phyloP scores from a whole-genome alignment of 92 coral and sea anemone species.

The Epizoanthus stellaris region DNA sequence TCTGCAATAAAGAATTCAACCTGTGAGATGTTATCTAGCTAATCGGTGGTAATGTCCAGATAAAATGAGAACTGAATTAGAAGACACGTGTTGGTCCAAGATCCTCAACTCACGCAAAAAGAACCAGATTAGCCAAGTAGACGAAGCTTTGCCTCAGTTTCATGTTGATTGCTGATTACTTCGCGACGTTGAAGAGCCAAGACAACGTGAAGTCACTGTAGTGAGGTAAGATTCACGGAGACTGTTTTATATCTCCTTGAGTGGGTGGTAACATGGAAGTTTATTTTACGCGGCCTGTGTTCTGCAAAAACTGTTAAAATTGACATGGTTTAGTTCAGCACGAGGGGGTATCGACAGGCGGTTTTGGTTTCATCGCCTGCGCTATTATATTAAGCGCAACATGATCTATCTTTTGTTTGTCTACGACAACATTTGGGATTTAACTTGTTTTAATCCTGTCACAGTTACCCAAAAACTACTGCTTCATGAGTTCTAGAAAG shows the following conservation, averaged over 20 bases:
- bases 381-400: conserved; percentile 29
- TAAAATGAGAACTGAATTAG: background rate
- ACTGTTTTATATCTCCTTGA: conserved; percentile 34
- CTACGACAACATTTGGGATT: conserved; percentile 18
- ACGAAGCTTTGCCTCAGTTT: conserved; percentile 15
- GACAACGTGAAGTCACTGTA: background rate
- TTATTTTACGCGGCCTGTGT: conserved; percentile 20
- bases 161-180: conserved; percentile 23
- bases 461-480: background rate
- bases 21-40: conserved; percentile 28
- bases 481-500: background rate
- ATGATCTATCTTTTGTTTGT: conserved; percentile 25
- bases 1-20: conserved; percentile 2
- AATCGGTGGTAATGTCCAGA: background rate
- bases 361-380: conserved; percentile 39
- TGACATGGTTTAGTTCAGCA: conserved; percentile 21
- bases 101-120: conserved; percentile 33
- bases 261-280: conserved; percentile 50
- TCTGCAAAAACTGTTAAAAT: conserved; percentile 29
- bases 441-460: conserved; percentile 38
- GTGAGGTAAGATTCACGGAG: background rate
- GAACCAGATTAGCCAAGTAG: conserved; percentile 12
- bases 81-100: conserved; percentile 21
- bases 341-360: conserved; percentile 52
- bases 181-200: background rate